Percentiles rank a stretch among this genome's conserved stretches.
phyloP scores from a whole-genome alignment of 2,797 vertebrate species.

The Dallia pectoralis region DNA sequence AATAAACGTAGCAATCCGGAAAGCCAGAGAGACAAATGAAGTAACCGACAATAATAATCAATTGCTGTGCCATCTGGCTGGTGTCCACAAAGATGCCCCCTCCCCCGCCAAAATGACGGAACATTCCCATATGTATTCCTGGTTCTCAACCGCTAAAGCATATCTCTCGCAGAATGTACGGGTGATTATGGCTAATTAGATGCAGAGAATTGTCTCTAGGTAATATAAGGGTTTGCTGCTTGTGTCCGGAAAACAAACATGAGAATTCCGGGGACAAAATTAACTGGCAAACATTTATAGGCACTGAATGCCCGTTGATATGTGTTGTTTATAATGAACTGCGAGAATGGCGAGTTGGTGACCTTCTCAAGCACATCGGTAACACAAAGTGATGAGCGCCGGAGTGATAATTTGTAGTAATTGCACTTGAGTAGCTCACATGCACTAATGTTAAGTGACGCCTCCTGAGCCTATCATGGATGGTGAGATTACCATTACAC shows the following conservation, averaged over 20 bases:
- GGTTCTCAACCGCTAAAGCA: constrained; percentile 25
- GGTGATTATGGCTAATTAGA: constrained; percentile 46
- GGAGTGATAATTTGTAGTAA: not conserved
- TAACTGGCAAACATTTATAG: too few species aligned
- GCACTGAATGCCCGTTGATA: not conserved
- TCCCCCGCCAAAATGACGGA: constrained; percentile 19
- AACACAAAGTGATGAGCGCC: not conserved
- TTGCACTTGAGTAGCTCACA: not conserved
- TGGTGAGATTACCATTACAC: not conserved
- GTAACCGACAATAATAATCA: not conserved
- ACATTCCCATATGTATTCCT: constrained; percentile 22
- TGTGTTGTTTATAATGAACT: not conserved
- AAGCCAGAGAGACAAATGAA: not conserved
- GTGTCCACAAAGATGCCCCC: constrained; percentile 23
- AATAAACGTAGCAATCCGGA: not conserved
- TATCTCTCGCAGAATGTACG: constrained; percentile 36
- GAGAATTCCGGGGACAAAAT: not conserved
- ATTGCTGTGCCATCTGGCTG: constrained; percentile 27
- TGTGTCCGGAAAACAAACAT: constrained; percentile 6
- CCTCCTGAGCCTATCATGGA: not conserved
- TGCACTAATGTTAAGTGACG: not conserved
- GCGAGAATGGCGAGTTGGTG: not conserved
- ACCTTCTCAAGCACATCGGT: not conserved
- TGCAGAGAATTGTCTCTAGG: constrained; percentile 23
- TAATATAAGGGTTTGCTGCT: constrained; percentile 15